phyloP scores from a whole-genome alignment of 2,797 vertebrate species.

The Ptychobarbus kaznakovi region DNA sequence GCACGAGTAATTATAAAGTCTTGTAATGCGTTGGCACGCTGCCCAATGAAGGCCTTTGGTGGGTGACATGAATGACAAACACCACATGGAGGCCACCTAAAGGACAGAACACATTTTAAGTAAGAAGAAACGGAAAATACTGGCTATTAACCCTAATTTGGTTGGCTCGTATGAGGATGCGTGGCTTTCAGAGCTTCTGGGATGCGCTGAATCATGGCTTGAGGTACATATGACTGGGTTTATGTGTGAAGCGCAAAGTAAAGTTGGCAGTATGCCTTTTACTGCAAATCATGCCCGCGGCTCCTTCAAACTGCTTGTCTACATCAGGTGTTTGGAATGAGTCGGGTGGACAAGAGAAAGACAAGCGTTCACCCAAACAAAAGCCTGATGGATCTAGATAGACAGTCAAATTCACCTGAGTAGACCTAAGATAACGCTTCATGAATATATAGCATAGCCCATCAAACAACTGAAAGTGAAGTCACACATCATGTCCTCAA shows the following conservation, averaged over 20 bases:
- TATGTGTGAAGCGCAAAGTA: slow-evolving; percentile 8
- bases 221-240: neutral
- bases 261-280: neutral
- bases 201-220: neutral
- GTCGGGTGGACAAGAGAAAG: slow-evolving; percentile 15
- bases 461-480: slow-evolving; percentile 27
- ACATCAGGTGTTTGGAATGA: slow-evolving; percentile 30
- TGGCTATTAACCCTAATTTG: neutral
- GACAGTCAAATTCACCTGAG: slow-evolving; percentile 33
- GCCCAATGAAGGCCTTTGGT: slow-evolving; percentile 42
- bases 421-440: slow-evolving; percentile 31
- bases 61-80: slow-evolving; percentile 47
- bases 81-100: slow-evolving; percentile 34
- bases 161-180: neutral
- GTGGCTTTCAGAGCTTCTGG: neutral
- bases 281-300: neutral
- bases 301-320: slow-evolving; percentile 27
- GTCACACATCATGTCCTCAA: slow-evolving; percentile 13
- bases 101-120: slow-evolving; percentile 40
- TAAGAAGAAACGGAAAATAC: slow-evolving; percentile 20
- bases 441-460: slow-evolving; percentile 16
- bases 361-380: neutral
- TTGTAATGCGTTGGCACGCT: slow-evolving; percentile 53
- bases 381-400: slow-evolving; percentile 44
- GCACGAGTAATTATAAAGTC: slow-evolving; percentile 56